Conservation (phyloP, 2,113 vertebrate genomes). For the Guaruba guarouba region DNA sequence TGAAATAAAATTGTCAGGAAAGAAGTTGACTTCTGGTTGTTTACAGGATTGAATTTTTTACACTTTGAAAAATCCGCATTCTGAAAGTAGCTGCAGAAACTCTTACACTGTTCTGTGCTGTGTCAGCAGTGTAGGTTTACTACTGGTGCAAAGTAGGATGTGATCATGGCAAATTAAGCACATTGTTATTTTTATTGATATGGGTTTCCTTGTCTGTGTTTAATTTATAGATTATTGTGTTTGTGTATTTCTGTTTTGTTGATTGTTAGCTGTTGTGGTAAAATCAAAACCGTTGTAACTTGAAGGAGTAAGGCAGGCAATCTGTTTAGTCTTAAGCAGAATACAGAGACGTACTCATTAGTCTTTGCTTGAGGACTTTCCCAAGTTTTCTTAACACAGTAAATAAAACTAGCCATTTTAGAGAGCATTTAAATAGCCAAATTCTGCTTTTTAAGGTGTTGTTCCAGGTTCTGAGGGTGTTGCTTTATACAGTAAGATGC, state of each 20-base stretch:
- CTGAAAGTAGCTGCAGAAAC: neutral
- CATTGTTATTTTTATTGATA: neutral
- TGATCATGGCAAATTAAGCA: neutral
- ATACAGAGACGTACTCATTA: neutral
- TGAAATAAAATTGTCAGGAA: neutral
- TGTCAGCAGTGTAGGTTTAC: neutral
- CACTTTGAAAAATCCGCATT: neutral
- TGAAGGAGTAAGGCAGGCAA: neutral
- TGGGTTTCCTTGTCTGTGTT: neutral
- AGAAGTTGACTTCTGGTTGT: neutral
- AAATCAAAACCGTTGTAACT: neutral
- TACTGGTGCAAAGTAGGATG: neutral
- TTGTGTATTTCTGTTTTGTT: neutral
- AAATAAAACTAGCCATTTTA: neutral
- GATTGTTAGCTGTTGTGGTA: neutral
- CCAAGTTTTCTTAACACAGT: neutral
- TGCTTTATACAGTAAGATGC: neutral
- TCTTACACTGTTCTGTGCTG: neutral
- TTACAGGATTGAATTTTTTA: neutral
- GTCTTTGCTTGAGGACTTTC: neutral
- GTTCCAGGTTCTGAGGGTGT: neutral
- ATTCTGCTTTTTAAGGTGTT: neutral
- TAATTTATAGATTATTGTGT: neutral
- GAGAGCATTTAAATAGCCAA: neutral
- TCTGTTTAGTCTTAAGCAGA: neutral